phyloP scores from a whole-genome alignment of 2,113 vertebrate species.

The Gavialis gangeticus region DNA sequence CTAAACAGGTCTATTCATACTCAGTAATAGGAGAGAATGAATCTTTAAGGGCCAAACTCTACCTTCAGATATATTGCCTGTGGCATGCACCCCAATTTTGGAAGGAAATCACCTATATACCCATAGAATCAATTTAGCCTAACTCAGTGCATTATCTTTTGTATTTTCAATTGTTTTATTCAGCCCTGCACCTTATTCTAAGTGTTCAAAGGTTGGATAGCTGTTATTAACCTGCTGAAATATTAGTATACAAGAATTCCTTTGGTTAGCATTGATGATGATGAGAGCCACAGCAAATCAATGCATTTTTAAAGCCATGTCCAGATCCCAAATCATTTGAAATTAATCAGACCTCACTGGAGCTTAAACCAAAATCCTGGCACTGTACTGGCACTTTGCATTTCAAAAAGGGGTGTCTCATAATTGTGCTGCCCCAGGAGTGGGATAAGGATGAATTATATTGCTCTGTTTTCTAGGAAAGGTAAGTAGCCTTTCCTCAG shows the following conservation, averaged over 20 bases:
- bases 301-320: not conserved
- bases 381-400: not conserved
- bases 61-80: not conserved
- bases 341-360: not conserved
- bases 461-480: no score
- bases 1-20: not conserved
- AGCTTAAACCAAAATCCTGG: not conserved
- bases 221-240: not conserved
- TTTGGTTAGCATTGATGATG: not conserved
- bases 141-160: not conserved
- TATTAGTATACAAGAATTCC: not conserved
- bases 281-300: not conserved
- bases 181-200: not conserved
- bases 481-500: no score
- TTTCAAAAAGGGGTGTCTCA: not conserved
- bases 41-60: not conserved
- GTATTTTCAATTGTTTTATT: not conserved
- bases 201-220: not conserved
- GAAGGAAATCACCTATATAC: fast-evolving
- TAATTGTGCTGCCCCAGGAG: not conserved
- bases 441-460: not conserved
- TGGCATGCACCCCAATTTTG: not conserved
- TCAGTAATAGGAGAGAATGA: not conserved
- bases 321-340: not conserved
- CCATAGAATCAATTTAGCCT: not conserved